phyloP scores from a whole-genome alignment of 2,113 vertebrate species.

The Ctenomys sociabilis region DNA sequence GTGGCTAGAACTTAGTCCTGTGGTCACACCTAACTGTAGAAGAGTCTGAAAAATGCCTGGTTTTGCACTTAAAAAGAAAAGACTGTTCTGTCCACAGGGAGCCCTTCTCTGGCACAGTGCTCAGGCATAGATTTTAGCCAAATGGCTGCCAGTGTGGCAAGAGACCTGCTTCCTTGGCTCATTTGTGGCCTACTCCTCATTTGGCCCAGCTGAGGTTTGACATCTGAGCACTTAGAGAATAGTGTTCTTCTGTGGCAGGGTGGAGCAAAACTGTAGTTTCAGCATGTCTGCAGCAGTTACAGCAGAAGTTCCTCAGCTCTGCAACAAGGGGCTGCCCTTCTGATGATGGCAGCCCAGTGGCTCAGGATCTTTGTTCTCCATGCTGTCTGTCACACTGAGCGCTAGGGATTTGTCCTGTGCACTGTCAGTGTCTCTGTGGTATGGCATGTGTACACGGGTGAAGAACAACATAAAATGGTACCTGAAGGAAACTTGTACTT shows the following conservation, averaged over 20 bases:
- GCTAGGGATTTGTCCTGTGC: not conserved
- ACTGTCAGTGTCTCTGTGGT: not conserved
- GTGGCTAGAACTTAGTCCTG: not conserved
- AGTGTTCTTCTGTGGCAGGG: not conserved
- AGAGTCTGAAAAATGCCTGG: not conserved
- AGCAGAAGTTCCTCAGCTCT: not conserved
- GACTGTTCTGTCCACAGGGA: not conserved
- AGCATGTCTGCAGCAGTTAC: not conserved
- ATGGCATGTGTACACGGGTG: not conserved
- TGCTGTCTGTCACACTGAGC: not conserved
- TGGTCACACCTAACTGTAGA: not conserved
- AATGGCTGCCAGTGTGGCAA: not conserved
- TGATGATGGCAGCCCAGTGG: fast-evolving
- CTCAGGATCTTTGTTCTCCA: not conserved
- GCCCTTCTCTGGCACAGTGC: not conserved
- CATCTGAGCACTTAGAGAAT: not conserved
- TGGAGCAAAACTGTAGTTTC: not conserved
- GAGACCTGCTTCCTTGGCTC: not conserved
- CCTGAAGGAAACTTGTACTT: not conserved
- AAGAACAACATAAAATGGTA: not conserved
- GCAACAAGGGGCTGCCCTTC: not conserved
- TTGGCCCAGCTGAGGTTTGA: not conserved
- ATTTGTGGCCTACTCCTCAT: not conserved
- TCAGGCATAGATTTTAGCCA: not conserved
- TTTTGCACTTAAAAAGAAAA: not conserved